A percentile compares a stretch with the other conserved stretches of the same genome.
Evolutionary conservation across 2,113 vertebrate species (phyloP).

Genomic region (Lophius piscatorius): DNA sequence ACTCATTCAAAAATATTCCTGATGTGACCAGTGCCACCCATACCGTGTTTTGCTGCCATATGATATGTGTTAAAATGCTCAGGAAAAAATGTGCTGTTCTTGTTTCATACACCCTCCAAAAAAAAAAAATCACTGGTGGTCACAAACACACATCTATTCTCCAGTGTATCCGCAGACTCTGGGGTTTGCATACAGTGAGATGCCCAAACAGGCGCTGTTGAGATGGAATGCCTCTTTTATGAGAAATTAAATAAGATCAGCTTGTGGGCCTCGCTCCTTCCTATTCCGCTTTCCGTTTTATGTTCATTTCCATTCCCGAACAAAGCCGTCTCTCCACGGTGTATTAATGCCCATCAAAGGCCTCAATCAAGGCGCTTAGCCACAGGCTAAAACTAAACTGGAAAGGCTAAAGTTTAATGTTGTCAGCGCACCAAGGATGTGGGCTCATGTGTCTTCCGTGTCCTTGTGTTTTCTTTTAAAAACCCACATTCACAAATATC

Average conservation of each 20-base stretch:
- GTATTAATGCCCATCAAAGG: conserved; percentile 76
- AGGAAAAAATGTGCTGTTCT: not conserved
- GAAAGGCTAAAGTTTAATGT: conserved; percentile 65
- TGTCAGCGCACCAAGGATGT: conserved; percentile 60
- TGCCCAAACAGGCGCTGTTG: conserved; percentile 40
- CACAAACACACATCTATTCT: not conserved
- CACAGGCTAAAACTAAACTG: conserved; percentile 66
- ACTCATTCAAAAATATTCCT: conserved; percentile 10
- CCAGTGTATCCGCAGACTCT: conserved; percentile 5
- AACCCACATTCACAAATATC: conserved; percentile 59
- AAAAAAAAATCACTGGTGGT: conserved; percentile 13
- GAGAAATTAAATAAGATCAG: conserved; percentile 74
- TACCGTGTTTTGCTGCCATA: conserved; percentile 3
- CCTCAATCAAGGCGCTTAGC: conserved; percentile 70
- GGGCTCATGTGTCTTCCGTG: conserved; percentile 56
- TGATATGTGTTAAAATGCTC: conserved; percentile 2
- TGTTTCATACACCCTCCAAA: no score
- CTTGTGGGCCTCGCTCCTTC: conserved; percentile 65
- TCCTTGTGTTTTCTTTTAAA: conserved; percentile 66
- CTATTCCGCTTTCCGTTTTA: conserved; percentile 66
- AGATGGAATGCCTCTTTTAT: conserved; percentile 65
- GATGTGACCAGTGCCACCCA: conserved; percentile 22
- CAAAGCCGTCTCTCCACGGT: conserved; percentile 71
- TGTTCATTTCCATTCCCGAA: conserved; percentile 65
- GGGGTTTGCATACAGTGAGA: conserved; percentile 37